Percentiles rank a stretch among this genome's conserved stretches.
Conservation (phyloP, 2,113 vertebrate species). For the Rhagologus leucostigma region DNA sequence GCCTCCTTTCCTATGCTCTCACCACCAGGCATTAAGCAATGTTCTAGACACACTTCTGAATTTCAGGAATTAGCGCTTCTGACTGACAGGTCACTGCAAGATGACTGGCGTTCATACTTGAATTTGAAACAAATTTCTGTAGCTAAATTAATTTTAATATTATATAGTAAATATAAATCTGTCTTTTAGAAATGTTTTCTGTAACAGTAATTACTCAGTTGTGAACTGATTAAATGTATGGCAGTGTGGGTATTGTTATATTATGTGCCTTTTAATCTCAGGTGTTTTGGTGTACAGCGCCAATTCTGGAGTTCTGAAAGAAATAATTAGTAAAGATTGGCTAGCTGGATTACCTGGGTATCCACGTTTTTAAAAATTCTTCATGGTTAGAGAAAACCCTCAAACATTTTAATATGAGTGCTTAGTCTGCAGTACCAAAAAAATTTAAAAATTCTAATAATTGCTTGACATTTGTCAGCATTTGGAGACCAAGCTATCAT, state of each 20-base stretch:
- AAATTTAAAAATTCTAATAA: neutral
- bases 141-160: neutral
- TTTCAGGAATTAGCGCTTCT: neutral
- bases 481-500: neutral
- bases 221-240: neutral
- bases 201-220: neutral
- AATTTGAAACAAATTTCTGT: neutral
- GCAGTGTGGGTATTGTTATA: neutral
- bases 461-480: neutral
- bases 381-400: neutral
- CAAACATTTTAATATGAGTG: neutral
- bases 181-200: neutral
- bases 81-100: neutral
- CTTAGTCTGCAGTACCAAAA: neutral
- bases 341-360: neutral
- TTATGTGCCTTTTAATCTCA: neutral
- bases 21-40: neutral
- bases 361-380: neutral
- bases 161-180: neutral
- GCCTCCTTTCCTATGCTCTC: neutral
- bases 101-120: neutral
- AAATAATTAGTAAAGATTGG: neutral
- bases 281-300: neutral
- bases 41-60: neutral
- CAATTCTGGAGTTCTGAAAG: neutral